phyloP scores from a whole-genome alignment of 2,797 vertebrate species.

The Lagodon rhomboides region DNA sequence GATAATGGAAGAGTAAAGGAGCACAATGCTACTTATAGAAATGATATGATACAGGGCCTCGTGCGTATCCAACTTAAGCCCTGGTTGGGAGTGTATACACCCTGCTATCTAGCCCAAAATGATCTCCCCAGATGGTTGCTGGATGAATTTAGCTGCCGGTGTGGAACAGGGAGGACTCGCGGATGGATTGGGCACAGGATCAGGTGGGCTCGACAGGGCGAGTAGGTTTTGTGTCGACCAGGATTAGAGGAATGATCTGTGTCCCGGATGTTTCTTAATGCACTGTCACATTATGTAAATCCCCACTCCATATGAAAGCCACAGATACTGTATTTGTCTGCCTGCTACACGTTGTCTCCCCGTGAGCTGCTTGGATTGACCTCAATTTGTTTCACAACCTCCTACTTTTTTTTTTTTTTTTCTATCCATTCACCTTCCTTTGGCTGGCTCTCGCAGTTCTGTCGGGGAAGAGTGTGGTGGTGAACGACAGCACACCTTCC shows the following conservation, averaged over 20 bases:
- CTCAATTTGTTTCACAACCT: constrained; percentile 54
- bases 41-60: constrained; percentile 48
- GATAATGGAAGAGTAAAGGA: constrained; percentile 56
- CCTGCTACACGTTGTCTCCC: constrained; percentile 58
- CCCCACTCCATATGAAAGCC: constrained; percentile 80
- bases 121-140: constrained; percentile 25
- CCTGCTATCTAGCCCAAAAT: constrained; percentile 20
- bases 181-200: constrained; percentile 51
- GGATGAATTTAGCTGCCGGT: constrained; percentile 26
- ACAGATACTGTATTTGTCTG: constrained; percentile 66
- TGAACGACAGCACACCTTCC: constrained; percentile 30
- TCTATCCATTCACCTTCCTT: neutral
- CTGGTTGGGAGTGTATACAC: constrained; percentile 24
- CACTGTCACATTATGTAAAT: constrained; percentile 90
- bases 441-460: constrained; percentile 16
- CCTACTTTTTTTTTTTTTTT: neutral
- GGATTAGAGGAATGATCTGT: constrained; percentile 87
- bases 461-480: neutral
- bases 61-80: constrained; percentile 68
- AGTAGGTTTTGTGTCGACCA: constrained; percentile 78
- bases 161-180: constrained; percentile 27
- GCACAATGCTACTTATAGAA: constrained; percentile 56
- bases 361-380: constrained; percentile 60
- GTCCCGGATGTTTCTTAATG: constrained; percentile 84
- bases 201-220: constrained; percentile 55